Evolutionary conservation across 2,113 vertebrate genomes (phyloP), one percentile per base, ranked within the genome.

Genomic region (Galemys pyrenaicus): DNA sequence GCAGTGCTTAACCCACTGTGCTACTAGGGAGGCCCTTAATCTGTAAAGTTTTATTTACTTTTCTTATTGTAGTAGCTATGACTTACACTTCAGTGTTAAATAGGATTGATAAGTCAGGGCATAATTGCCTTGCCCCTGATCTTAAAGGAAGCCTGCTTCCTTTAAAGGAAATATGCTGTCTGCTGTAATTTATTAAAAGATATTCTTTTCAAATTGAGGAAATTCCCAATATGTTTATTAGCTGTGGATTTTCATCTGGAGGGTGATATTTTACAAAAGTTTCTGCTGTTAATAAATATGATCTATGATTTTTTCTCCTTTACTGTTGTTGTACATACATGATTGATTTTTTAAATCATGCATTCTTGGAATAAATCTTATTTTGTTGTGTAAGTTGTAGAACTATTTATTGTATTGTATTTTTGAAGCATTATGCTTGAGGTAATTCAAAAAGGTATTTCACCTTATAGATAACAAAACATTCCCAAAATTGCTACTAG

Each of bases 381-480:
- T 6, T 82, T 89, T 20, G 19, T 87, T 4, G 37, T 22, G 0
- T 9, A 20, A 3, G 15, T 20, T 54, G 1, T 70, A 35, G 12
- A 62, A 64, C 35, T 89, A 2, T 90, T 73, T 44, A 44, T 9
- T 6, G 44, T 44, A 81, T n/a, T 90, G 9, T 62, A 28, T 68
- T 87, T 82, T 60, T 49, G 16, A 93, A 94, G 20, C 19, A 87
- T 75, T 9, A 15, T 93, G 65, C 19, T 93, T 87, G 24, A 58
- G 17, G 24, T 77, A 89, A 70, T 74, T 95, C 4, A 56, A 86
- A 73, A 56, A 5, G 20, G 16, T 62, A n/a, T 51, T n/a, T n/a
- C n/a, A n/a, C n/a, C n/a, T n/a, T n/a, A n/a, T n/a, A n/a, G n/a
- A 35, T 58, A 41, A 22, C 9, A 39, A 51, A 37, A n/a, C 6